phyloP scores from a whole-genome alignment of 1,140 invertebrate species.

The Drusus annulatus region DNA sequence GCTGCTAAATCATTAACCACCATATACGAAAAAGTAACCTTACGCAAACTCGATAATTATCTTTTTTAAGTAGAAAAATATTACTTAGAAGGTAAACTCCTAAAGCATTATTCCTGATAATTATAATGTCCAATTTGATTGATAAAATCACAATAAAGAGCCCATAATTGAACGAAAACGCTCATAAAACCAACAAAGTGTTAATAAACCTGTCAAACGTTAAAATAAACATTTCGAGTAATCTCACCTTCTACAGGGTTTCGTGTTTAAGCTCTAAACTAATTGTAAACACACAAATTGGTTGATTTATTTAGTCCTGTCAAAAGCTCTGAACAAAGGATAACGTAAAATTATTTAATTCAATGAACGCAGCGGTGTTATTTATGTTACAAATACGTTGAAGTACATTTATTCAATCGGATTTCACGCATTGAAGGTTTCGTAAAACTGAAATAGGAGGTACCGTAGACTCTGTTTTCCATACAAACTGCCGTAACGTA shows the following conservation, averaged over 20 bases:
- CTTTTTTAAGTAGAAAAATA: too few species aligned
- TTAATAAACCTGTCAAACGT: constrained; percentile 7
- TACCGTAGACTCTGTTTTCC: neutral
- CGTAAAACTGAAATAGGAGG: neutral
- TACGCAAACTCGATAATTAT: too few species aligned
- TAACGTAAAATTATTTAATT: constrained; percentile 37
- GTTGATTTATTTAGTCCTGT: constrained; percentile 36
- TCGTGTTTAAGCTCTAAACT: neutral
- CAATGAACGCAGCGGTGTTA: constrained; percentile 29
- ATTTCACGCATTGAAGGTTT: neutral
- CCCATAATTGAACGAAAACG: too few species aligned
- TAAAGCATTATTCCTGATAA: too few species aligned
- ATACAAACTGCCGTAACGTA: too few species aligned
- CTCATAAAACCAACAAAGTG: too few species aligned
- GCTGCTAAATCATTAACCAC: too few species aligned
- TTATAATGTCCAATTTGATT: too few species aligned
- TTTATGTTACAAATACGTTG: constrained; percentile 25
- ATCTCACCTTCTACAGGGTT: constrained; percentile 15
- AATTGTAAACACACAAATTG: constrained; percentile 33
- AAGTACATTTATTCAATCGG: constrained; percentile 19
- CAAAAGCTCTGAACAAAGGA: constrained; percentile 39
- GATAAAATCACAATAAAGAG: too few species aligned
- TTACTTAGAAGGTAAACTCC: too few species aligned
- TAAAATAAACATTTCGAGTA: neutral
- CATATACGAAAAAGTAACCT: too few species aligned